A percentile compares a stretch with the other conserved stretches of the same genome.
Evolutionary conservation across 2,888 invertebrate genomes (phyloP).

Genomic region (Plutella xylostella): DNA sequence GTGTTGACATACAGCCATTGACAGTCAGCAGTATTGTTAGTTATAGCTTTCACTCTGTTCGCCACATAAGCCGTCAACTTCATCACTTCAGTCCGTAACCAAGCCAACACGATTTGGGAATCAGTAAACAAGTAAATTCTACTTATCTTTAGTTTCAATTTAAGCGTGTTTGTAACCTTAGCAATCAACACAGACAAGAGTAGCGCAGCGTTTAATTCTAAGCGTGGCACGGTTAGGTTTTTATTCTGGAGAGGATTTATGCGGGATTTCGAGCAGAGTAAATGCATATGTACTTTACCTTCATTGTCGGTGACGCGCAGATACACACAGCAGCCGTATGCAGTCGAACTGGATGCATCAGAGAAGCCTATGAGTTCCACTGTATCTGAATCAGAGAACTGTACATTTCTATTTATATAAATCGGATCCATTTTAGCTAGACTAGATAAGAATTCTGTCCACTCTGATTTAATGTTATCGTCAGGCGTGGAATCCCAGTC

Average conservation of each 20-base stretch:
- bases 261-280: slow-evolving; percentile 17
- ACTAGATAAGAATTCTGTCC: slow-evolving; percentile 10
- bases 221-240: slow-evolving; percentile 11
- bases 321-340: slow-evolving; percentile 17
- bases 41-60: slow-evolving; percentile 16
- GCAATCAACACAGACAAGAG: slow-evolving; percentile 12
- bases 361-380: slow-evolving; percentile 14
- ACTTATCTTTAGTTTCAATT: slow-evolving; percentile 8
- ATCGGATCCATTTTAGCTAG: slow-evolving; percentile 12
- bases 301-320: slow-evolving; percentile 10
- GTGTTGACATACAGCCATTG: slow-evolving; percentile 15
- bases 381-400: neutral
- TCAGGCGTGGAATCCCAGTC: slow-evolving; percentile 11
- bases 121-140: slow-evolving; percentile 15
- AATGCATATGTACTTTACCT: slow-evolving; percentile 6
- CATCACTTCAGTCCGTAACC: slow-evolving; percentile 13
- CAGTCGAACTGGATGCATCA: slow-evolving; percentile 13
- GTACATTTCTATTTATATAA: neutral
- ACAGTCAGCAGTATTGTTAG: slow-evolving; percentile 5
- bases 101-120: slow-evolving; percentile 19
- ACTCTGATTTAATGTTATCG: slow-evolving; percentile 5
- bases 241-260: slow-evolving; percentile 12
- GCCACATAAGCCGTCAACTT: slow-evolving; percentile 16
- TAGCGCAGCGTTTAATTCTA: slow-evolving; percentile 18
- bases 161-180: slow-evolving; percentile 11